Evolutionary conservation across 2,113 vertebrate species (phyloP), one percentile per base, ranked within the genome.

Genomic region (Poecile atricapillus): DNA sequence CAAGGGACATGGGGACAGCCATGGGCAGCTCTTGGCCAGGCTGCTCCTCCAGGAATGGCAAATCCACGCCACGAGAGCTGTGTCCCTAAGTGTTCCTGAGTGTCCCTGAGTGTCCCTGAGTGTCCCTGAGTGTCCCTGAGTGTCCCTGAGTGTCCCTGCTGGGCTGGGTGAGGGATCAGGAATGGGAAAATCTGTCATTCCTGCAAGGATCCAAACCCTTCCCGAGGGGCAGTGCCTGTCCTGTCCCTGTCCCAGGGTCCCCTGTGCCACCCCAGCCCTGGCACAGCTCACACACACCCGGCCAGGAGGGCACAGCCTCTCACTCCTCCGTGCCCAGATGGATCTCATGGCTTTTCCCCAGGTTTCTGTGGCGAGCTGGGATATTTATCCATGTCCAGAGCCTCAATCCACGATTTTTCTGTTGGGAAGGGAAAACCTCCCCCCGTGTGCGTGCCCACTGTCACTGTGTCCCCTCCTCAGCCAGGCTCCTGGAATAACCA

Each of bases 391-490:
- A 15, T 21, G 39, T 30, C 17, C 35, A 2, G 25, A 62, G 59
- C 6, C 27, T 21, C 18, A 20, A 11, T 63, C 39, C 39, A 7
- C 10, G 37, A 9, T 6, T 30, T 41, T 41, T 19, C 59, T 62
- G 35, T 27, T 3, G 7, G 35, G 28, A 67, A 35, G 28, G 37
- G 20, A n/a, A 44, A 59, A 27, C 30, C 56, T 35, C 43, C 17
- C 41, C 28, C 47, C 3, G 23, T 8, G 18, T 6, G 11, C 0
- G 0, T 44, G 25, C 31, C 20, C 4, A 10, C 39, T 41, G 52
- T 17, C 5, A 0, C 68, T 0, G 0, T 31, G 33, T 8, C 75
- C 63, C 68, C 44, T 1, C 24, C 3, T 27, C 30, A 1, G 17
- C 6, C 0, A 4, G 21, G 43, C 37, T 50, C 79, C 1, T 39